Evolutionary conservation across 2,113 vertebrate species (phyloP), one percentile per base, ranked within the genome.

Genomic region (Mesoclemmys tuberculata): DNA sequence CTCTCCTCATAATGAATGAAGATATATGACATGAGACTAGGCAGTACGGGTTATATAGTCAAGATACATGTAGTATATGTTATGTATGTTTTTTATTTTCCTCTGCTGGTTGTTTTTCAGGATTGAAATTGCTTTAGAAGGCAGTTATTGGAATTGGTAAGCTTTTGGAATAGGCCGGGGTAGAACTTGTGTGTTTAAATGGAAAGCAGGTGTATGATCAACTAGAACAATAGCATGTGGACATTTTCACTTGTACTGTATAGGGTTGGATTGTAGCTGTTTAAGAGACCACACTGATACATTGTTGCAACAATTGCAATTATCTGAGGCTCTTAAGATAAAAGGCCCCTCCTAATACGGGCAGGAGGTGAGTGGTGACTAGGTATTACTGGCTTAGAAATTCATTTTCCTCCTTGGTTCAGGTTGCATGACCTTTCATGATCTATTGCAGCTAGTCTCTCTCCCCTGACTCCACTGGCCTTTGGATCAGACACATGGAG

Each of bases 21-120:
- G 27, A 11, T 8, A 0, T 0, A 22, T 4, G 74, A 77, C 2
- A 0, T 6, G 35, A 85, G 18, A 31, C 38, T 24, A 8, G 13
- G 68, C 22, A 51, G 14, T 1, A 18, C 1, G 1, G 35, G 16
- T 71, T 64, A n/a, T 82, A 51, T 31, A 44, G 16, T 14, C 4
- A 16, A 24, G 24, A 6, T 18, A 1, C 0, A 1, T 0, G 0
- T 11, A 2, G 4, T 44, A 13, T 80, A 81, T 56, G 5, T 27
- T 78, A 71, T 16, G 52, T 46, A 88, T 48, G 35, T 8, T n/a
- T 80, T 2, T 78, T 52, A 52, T 52, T 84, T 8, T 22, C 77
- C 18, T n/a, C 3, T 46, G 21, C 27, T 24, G 35, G n/a, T 38
- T 71, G 24, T 77, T 87, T 46, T 49, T 48, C 18, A 35, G 35